Evolutionary conservation across 2,113 vertebrate genomes (phyloP).

Genomic region (Nothoprocta perdicaria): DNA sequence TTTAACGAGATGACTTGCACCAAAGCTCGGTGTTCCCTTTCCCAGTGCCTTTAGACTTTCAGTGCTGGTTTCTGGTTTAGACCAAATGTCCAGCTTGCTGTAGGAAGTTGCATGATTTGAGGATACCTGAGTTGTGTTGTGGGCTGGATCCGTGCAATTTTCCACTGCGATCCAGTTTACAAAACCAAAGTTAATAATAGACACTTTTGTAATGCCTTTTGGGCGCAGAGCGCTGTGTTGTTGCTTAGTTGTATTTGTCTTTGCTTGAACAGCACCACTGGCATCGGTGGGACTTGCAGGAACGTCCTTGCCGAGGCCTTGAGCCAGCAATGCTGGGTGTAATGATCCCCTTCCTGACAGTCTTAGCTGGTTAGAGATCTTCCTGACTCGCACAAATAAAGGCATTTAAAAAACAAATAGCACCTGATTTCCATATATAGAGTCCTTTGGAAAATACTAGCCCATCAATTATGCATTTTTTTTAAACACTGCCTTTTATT

Average conservation of each 20-base stretch:
- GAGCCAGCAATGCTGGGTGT: neutral
- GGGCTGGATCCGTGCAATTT: neutral
- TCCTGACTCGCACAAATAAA: neutral
- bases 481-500: conserved; percentile 10
- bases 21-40: neutral
- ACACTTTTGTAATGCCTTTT: neutral
- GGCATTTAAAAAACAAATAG: neutral
- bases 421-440: conserved; percentile 13
- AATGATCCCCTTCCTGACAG: neutral
- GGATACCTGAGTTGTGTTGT: no score
- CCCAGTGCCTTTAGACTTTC: neutral
- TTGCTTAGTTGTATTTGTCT: neutral
- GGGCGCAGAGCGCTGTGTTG: neutral
- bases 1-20: neutral
- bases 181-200: neutral
- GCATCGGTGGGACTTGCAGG: fast-evolving
- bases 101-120: neutral
- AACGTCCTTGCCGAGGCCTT: neutral
- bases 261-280: neutral
- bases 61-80: neutral
- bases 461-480: conserved; percentile 10
- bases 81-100: neutral
- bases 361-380: neutral
- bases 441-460: neutral
- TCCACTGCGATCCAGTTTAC: neutral